Base-by-base conservation (phyloP, 1,140 invertebrate species). In the Saxidomus purpurata region DNA sequence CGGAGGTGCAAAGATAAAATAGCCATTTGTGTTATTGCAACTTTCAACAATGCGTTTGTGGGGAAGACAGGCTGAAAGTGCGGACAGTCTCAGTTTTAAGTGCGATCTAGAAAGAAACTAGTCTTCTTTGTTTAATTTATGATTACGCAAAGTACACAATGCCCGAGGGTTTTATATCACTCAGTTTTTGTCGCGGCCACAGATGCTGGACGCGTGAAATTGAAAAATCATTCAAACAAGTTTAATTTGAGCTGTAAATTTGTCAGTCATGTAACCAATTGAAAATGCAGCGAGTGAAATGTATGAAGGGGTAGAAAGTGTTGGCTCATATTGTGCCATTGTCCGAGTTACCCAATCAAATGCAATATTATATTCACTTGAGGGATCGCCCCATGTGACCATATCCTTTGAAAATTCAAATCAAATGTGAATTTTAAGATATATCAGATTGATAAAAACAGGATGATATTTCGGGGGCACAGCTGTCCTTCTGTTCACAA, bases 341-440 rank as follows among this genome's bases (percentile, higher is more conserved):
- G 86, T 88, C 71, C 71, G 43, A 52, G 47, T 88, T 88, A 88
- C 36, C 86, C 86, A 88, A 88, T 88, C 76, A 67, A 69, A 81
- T 88, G 86, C 86, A 88, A 55, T 69, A 34, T 67, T 40, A 69
- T 59, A 38, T 81, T 81, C 49, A 43, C 47, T 63, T 52, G 15
- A 71, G 63, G 22, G 25, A 52, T 43, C 22, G 55, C 40, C 86
- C 61, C 61, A 52, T 74, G 52, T 88, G 76, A 79, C 86, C 77
- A 80, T 34, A 15, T 13, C 31, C 19, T 36, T 36, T 47, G 38
- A 59, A 80, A 79, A 71, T 71, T 88, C n/a, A 52, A 81, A 49
- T 88, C 59, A 28, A 47, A 81, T 69, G 79, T 88, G 40, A 80
- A 80, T 55, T 88, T 77, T n/a, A 55, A 43, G 49, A 87, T 80